A percentile compares a stretch with the other conserved stretches of the same genome.
Evolutionary conservation across 2,113 vertebrate species (phyloP).

Genomic region (Nothoprocta perdicaria): DNA sequence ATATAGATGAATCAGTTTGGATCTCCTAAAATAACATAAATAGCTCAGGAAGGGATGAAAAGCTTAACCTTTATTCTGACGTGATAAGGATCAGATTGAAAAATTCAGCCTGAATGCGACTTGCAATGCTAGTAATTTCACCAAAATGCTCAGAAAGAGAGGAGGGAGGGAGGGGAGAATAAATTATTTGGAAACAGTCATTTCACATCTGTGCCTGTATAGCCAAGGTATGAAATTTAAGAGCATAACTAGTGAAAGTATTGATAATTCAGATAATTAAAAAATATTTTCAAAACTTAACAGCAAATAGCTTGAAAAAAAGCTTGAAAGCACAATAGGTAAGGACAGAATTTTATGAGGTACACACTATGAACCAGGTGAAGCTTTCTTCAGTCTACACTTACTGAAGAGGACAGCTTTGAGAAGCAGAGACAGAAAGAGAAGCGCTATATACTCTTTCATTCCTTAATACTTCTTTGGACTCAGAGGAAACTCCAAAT

Average conservation of each 20-base stretch:
- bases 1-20: not conserved
- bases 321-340: not conserved
- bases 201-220: not conserved
- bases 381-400: not conserved
- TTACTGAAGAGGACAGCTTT: not conserved
- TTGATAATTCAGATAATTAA: not conserved
- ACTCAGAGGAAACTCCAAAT: not conserved
- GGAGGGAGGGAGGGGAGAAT: not conserved
- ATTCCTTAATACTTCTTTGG: not conserved
- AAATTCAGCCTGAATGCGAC: not conserved
- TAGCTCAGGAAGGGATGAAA: not conserved
- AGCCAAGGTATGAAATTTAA: not conserved
- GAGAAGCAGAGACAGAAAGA: not conserved
- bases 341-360: not conserved
- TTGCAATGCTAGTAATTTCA: not conserved
- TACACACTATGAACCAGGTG: not conserved
- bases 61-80: not conserved
- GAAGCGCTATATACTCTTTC: not conserved
- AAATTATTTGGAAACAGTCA: not conserved
- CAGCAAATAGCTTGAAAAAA: not conserved
- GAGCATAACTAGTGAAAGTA: not conserved
- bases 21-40: slow-evolving; percentile 8
- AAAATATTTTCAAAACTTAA: not conserved
- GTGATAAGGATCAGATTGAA: not conserved
- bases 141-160: not conserved